Base-by-base conservation (phyloP, 2,797 vertebrate genomes). In the Sebastes ruberrimus region DNA sequence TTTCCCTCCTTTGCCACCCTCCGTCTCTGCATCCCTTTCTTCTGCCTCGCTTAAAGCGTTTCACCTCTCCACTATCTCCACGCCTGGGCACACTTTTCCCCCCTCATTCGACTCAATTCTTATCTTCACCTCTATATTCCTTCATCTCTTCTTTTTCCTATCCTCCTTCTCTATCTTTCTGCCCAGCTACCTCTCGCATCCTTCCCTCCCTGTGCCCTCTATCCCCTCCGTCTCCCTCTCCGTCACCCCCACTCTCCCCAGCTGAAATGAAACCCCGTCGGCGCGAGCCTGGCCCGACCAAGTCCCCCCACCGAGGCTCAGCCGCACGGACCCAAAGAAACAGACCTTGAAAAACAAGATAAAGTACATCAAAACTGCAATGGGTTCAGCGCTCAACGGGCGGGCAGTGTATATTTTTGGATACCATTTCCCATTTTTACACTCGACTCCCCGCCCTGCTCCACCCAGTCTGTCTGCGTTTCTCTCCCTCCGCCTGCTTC, bases 261-360 rank as follows among this genome's bases (percentile, higher is more conserved):
- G 78, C 76, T 83, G 85, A 93, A 92, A 92, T 92, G 83, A 93
- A 93, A 89, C 84, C 84, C 81, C 22, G 66, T 66, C 71, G 76
- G 83, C 60, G 60, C n/a, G 38, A 81, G 84, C 60, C 42, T 4
- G 85, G 78, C 79, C 82, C 30, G 63, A 56, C 81, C 83, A 35
- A 83, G 27, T 84, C 42, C 85, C 71, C 86, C 87, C 85, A 74
- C 85, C 38, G 69, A 74, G 74, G 80, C 75, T 67, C 84, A 27
- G 84, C 88, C 76, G 23, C 73, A 61, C 42, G 23, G 82, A 77
- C 89, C 85, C 81, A 46, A 52, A 85, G 76, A 88, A 92, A 87
- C 85, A 92, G 89, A 93, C 91, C 92, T 91, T 92, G 90, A 88
- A 91, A 90, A 87, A 84, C 73, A 75, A 91, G 92, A 94, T 93